Evolutionary conservation across 2,888 invertebrate species (phyloP).

Genomic region (Tetragonula carbonaria): DNA sequence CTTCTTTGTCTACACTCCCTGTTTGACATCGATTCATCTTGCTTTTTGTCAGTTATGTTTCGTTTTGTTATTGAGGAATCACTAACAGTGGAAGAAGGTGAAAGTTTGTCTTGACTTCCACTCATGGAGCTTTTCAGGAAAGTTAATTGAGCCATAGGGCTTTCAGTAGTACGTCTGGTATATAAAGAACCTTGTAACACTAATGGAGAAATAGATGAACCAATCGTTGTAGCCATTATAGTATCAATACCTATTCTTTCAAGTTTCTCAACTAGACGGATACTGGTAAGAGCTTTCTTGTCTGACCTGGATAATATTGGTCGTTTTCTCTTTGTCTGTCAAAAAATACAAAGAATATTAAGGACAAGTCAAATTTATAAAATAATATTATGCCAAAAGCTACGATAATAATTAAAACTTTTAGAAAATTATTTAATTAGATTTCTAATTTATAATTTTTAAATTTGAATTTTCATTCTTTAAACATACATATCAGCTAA

Average conservation of each 20-base stretch:
- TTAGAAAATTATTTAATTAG: no score
- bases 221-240: constrained; percentile 87
- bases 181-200: constrained; percentile 87
- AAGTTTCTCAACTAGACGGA: constrained; percentile 87
- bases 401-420: neutral
- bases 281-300: constrained; percentile 84
- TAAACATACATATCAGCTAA: neutral
- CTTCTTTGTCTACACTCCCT: constrained; percentile 84
- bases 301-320: constrained; percentile 81
- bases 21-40: constrained; percentile 75
- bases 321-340: constrained; percentile 75
- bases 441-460: neutral
- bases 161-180: constrained; percentile 87
- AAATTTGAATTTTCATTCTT: neutral
- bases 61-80: constrained; percentile 55
- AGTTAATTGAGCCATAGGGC: constrained; percentile 92
- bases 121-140: constrained; percentile 86
- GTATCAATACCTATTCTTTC: constrained; percentile 89
- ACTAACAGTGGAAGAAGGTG: constrained; percentile 65
- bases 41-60: constrained; percentile 24
- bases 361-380: neutral
- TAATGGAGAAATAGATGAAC: constrained; percentile 86
- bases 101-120: constrained; percentile 82
- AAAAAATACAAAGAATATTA: constrained; percentile 49
- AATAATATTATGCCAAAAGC: neutral